Evolutionary conservation across 2,888 invertebrate species (phyloP).

Genomic region (Rosalia funebris): DNA sequence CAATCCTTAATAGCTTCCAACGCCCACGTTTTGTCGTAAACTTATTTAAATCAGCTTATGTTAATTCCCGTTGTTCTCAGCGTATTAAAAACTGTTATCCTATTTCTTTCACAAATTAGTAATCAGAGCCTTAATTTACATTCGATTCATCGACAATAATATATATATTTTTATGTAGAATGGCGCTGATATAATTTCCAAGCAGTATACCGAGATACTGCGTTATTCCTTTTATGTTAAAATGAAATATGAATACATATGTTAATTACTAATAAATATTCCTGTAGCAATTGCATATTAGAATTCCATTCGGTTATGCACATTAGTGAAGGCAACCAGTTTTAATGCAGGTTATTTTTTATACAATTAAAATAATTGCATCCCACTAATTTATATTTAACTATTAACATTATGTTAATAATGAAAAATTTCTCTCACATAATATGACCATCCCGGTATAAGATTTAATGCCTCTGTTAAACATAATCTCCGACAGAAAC

Average conservation of each 20-base stretch:
- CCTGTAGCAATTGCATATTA: constrained; percentile 36
- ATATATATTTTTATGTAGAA: constrained; percentile 29
- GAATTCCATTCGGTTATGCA: constrained; percentile 33
- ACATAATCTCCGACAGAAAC: constrained; percentile 52
- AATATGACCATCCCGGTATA: constrained; percentile 19
- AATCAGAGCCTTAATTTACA: no score
- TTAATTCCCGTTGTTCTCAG: no score
- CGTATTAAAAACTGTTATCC: no score
- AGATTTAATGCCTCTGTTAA: constrained; percentile 36
- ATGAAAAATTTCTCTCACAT: constrained; percentile 22
- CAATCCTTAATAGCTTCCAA: no score
- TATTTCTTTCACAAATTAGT: no score
- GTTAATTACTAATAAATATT: constrained; percentile 43
- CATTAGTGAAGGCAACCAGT: constrained; percentile 32
- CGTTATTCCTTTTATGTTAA: constrained; percentile 39
- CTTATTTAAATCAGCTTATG: no score
- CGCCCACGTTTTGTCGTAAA: no score
- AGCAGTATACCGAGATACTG: constrained; percentile 36
- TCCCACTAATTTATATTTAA: constrained; percentile 38
- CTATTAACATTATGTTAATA: constrained; percentile 31
- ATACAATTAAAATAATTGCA: constrained; percentile 39
- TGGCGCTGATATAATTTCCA: constrained; percentile 40
- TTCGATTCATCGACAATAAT: constrained; percentile 16
- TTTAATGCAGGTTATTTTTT: constrained; percentile 31
- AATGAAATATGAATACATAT: constrained; percentile 36